Evolutionary conservation across 2,888 invertebrate genomes (phyloP), one percentile per base, ranked within the genome.

Genomic region (Arenicola marina): DNA sequence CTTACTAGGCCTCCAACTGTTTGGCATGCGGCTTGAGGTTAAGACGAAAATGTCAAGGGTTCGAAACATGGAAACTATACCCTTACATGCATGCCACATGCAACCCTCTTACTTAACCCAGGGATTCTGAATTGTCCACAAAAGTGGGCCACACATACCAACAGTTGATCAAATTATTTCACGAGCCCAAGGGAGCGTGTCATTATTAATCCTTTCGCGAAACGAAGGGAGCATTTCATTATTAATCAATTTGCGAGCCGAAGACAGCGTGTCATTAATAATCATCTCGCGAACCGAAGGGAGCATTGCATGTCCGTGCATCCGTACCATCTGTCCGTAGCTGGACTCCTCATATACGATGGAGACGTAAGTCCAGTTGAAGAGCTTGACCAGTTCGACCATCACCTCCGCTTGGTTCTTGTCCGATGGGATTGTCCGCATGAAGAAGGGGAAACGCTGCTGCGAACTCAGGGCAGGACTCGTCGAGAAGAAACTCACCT

Each of bases 401-500:
- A 96, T 96, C 0, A 93, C 95, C 75, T 93, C 91, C 1, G 82
- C 83, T 84, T 96, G 95, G 83, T 95, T 92, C 78, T 92, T 91
- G 83, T 96, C 95, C 0, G 94, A 95, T 1, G 95, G 95, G 74
- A 96, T 95, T 3, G 95, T 96, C 51, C 95, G 87, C 1, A 93
- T 91, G 85, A 96, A 96, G 84, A 91, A 96, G 78, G 95, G 95
- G 83, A 95, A 96, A 2, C 95, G 88, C 73, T 95, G 93, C 78
- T 95, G 93, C 86, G 94, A 95, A 70, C 93, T 94, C 69, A 96
- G 86, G 83, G 95, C 95, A 0, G 95, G 93, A 72, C 93, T 94
- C 0, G 95, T 95, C 0, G 95, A 95, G 86, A 95, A 95, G 85
- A 93, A 96, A 0, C 95, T 95, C 21, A 95, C 93, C 95, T 95